A percentile compares a stretch with the other conserved stretches of the same genome.
These are phyloP conservation scores for Drosophila borborema DNA, from an alignment of 2,888 invertebrate genomes.

Conservation along the genomic window DNA sequence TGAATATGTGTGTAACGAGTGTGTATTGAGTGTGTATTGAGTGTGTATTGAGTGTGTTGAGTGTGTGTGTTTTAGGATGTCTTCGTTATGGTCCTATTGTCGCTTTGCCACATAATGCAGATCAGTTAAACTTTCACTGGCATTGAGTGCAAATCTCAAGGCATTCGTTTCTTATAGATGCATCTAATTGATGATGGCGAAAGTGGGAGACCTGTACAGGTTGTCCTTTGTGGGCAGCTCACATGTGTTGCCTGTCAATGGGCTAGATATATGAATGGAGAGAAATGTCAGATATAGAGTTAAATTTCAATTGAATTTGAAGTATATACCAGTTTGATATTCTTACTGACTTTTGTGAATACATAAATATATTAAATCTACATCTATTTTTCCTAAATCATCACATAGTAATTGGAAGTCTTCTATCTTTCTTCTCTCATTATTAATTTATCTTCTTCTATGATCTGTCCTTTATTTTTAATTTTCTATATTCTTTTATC, in stretches of 20 bases:
- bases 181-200: slow-evolving; percentile 30
- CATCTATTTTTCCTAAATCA: neutral
- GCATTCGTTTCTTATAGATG: slow-evolving; percentile 26
- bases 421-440: neutral
- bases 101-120: slow-evolving; percentile 22
- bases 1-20: slow-evolving; percentile 17
- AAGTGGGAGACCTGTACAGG: slow-evolving; percentile 22
- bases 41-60: neutral
- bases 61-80: slow-evolving; percentile 21
- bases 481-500: neutral
- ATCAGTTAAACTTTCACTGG: slow-evolving; percentile 53
- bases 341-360: too few species aligned
- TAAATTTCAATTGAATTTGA: neutral
- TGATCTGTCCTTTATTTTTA: too few species aligned
- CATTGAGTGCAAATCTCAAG: slow-evolving; percentile 16
- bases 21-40: neutral
- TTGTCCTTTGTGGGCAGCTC: slow-evolving; percentile 7
- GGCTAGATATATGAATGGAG: neutral
- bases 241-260: neutral
- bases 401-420: neutral
- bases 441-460: neutral
- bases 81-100: slow-evolving; percentile 54
- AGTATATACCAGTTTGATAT: too few species aligned
- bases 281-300: neutral
- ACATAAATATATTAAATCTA: neutral